Evolutionary conservation across 2,797 vertebrate genomes (phyloP).

Genomic region (Hydrophis major): DNA sequence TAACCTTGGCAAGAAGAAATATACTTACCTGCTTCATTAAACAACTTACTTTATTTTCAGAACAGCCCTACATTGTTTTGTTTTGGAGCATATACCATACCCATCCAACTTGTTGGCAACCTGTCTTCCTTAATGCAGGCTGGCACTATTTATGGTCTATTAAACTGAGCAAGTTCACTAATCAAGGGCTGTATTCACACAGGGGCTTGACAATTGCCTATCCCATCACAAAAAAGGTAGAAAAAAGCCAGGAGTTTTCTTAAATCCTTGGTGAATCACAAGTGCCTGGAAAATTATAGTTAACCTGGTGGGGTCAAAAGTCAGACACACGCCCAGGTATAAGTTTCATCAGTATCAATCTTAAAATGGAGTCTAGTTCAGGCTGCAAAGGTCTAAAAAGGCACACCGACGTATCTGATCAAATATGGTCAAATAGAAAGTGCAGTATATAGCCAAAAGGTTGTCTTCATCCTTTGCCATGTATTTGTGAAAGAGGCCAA

Average conservation of each 20-base stretch:
- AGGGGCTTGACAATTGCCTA: background rate
- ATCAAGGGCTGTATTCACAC: background rate
- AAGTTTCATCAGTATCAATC: background rate
- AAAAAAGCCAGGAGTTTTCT: background rate
- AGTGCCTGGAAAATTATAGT: background rate
- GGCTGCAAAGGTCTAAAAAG: constrained; percentile 1
- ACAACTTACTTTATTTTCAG: background rate
- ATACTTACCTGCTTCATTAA: constrained; percentile 27
- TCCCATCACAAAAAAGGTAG: background rate
- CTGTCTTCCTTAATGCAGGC: background rate
- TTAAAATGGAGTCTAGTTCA: background rate
- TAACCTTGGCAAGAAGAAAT: background rate
- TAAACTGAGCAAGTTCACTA: background rate
- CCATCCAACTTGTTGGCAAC: background rate
- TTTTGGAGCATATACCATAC: background rate
- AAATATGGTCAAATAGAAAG: background rate
- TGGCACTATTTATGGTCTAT: background rate
- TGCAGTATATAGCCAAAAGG: background rate
- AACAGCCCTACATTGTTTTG: background rate
- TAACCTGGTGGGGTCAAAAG: background rate
- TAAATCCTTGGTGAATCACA: background rate
- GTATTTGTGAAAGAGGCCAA: constrained; percentile 1
- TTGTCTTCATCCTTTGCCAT: background rate
- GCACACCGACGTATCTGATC: background rate
- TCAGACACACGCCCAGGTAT: background rate